phyloP scores from a whole-genome alignment of 2,888 invertebrate genomes.

The Trisateles emortualis region DNA sequence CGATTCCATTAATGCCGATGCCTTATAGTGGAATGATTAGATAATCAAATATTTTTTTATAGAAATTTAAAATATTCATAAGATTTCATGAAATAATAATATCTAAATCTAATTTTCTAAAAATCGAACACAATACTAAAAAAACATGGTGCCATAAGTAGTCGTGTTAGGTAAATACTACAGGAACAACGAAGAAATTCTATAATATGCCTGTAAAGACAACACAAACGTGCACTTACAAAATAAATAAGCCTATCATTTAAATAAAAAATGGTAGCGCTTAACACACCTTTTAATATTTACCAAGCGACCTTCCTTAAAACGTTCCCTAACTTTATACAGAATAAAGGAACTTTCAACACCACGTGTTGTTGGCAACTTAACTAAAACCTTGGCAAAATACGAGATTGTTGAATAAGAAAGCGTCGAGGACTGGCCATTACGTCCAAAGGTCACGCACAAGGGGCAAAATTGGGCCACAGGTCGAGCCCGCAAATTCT shows the following conservation, averaged over 20 bases:
- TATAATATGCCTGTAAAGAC: too few relatives aligned
- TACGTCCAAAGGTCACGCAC: slow-evolving; percentile 52
- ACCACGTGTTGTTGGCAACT: slow-evolving; percentile 37
- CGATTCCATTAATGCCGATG: too few relatives aligned
- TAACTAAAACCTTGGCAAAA: slow-evolving; percentile 47
- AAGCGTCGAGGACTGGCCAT: slow-evolving; percentile 45
- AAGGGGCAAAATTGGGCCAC: slow-evolving; percentile 50
- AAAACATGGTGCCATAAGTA: too few relatives aligned
- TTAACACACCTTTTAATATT: slow-evolving; percentile 1
- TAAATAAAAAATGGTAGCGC: neutral
- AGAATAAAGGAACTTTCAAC: slow-evolving; percentile 18
- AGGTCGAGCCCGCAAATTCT: slow-evolving; percentile 55
- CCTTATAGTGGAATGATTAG: too few relatives aligned
- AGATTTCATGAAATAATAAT: too few relatives aligned
- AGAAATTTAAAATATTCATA: too few relatives aligned
- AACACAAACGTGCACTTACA: neutral
- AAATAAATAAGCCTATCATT: neutral
- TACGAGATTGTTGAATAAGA: slow-evolving; percentile 51
- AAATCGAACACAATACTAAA: too few relatives aligned
- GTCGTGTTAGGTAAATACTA: too few relatives aligned
- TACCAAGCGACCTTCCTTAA: neutral
- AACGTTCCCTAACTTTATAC: slow-evolving; percentile 1
- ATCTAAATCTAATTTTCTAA: too few relatives aligned
- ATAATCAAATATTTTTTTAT: too few relatives aligned
- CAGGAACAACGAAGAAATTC: too few relatives aligned